A percentile compares a stretch with the other conserved stretches of the same genome.
Evolutionary conservation across 2,797 vertebrate genomes (phyloP).

Genomic region (Kryptolebias ocellatus): DNA sequence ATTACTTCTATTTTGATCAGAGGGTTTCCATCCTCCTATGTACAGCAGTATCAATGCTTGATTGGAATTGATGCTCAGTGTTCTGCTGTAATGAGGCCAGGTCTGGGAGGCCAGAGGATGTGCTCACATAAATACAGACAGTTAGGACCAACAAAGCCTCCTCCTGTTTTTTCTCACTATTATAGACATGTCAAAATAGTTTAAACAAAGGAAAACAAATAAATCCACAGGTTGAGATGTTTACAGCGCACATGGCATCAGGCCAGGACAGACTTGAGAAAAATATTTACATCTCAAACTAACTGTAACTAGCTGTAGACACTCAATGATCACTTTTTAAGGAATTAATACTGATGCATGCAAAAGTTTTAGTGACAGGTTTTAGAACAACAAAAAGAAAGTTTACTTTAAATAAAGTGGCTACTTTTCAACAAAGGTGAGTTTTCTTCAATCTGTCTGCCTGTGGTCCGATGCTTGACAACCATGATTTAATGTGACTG

Average conservation of each 20-base stretch:
- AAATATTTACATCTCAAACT: conserved; percentile 66
- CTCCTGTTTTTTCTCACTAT: conserved; percentile 78
- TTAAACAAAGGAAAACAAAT: conserved; percentile 86
- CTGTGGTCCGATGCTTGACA: conserved; percentile 16
- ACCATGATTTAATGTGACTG: conserved; percentile 54
- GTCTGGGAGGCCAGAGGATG: conserved; percentile 75
- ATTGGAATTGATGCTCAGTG: conserved; percentile 42
- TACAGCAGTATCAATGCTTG: conserved; percentile 32
- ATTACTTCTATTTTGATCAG: conserved; percentile 10
- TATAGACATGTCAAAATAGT: conserved; percentile 83
- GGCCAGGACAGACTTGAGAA: conserved; percentile 62
- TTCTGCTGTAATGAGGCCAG: conserved; percentile 44
- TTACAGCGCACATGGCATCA: conserved; percentile 81
- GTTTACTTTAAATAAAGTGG: conserved; percentile 64
- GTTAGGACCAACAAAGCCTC: conserved; percentile 64
- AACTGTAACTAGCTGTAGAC: conserved; percentile 18
- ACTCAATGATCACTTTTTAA: conserved; percentile 19
- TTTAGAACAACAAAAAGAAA: conserved; percentile 27
- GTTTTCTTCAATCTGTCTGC: conserved; percentile 48
- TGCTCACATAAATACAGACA: conserved; percentile 79
- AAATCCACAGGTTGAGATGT: conserved; percentile 80
- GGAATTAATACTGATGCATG: conserved; percentile 1
- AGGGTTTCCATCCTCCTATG: conserved; percentile 23
- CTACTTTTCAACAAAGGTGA: conserved; percentile 54
- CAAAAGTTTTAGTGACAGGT: conserved; percentile 19